Percentiles rank a stretch among this genome's conserved stretches.
These are phyloP conservation scores for Caenorhabditis panamensis DNA, from an alignment of 2,888 invertebrate genomes.

Conservation along the genomic window DNA sequence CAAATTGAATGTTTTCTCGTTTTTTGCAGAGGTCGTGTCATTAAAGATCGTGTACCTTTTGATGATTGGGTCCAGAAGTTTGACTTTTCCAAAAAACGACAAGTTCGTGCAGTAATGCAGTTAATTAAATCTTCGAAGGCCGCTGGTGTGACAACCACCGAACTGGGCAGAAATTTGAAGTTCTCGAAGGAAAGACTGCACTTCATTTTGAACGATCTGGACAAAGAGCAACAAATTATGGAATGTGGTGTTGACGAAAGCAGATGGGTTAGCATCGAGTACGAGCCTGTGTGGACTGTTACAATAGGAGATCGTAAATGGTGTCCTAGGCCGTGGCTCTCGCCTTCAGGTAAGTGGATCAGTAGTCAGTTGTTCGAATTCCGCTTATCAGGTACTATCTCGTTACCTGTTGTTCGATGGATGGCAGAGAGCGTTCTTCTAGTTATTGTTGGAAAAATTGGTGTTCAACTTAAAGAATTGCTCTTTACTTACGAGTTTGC, in stretches of 20 bases:
- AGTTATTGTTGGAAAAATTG: conserved; percentile 70
- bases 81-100: conserved; percentile 5
- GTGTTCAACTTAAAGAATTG: conserved; percentile 71
- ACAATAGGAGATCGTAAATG: conserved; percentile 38
- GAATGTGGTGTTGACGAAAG: conserved; percentile 71
- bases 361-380: conserved; percentile 20
- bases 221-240: conserved; percentile 15
- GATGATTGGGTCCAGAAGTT: conserved; percentile 30
- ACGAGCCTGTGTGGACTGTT: conserved; percentile 72
- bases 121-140: conserved; percentile 15
- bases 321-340: conserved; percentile 76
- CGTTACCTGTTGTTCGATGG: conserved; percentile 71
- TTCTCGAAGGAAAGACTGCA: conserved; percentile 1
- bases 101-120: conserved; percentile 23
- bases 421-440: conserved; percentile 77
- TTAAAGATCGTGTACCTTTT: not conserved
- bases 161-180: not conserved
- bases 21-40: not conserved
- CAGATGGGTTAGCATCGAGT: conserved; percentile 69
- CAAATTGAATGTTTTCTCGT: no score
- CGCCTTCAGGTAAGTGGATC: conserved; percentile 63
- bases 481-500: conserved; percentile 71
- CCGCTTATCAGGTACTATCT: conserved; percentile 36
- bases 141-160: conserved; percentile 6
- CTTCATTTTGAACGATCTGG: conserved; percentile 3